Evolutionary conservation across 2,113 vertebrate species (phyloP).

Genomic region (Melanotaenia duboulayi): DNA sequence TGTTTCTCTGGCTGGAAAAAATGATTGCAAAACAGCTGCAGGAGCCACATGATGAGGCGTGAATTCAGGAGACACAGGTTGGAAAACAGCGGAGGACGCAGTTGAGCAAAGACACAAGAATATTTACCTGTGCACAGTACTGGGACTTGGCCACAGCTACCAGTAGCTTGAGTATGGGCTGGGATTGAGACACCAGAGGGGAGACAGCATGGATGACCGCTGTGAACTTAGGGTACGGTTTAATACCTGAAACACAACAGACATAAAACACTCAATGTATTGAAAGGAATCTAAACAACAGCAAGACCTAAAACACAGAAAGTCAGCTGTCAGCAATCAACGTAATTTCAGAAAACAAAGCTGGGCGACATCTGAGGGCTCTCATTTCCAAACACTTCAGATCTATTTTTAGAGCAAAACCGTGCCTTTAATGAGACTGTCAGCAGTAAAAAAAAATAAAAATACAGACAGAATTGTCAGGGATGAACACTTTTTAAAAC

Average conservation of each 20-base stretch:
- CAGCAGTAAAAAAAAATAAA: slow-evolving; percentile 31
- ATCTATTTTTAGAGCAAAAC: slow-evolving; percentile 25
- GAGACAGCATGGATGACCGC: slow-evolving; percentile 98
- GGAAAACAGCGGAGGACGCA: slow-evolving; percentile 10
- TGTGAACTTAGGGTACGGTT: slow-evolving; percentile 93
- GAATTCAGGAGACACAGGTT: slow-evolving; percentile 6
- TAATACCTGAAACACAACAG: slow-evolving; percentile 86
- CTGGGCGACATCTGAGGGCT: not conserved
- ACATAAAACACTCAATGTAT: slow-evolving; percentile 28
- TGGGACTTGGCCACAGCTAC: slow-evolving; percentile 96
- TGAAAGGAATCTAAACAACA: slow-evolving; percentile 2
- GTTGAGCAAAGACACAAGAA: slow-evolving; percentile 9
- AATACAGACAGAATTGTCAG: slow-evolving; percentile 31
- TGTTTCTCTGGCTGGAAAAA: slow-evolving; percentile 36
- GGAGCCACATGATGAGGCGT: not conserved
- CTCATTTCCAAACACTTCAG: slow-evolving; percentile 17
- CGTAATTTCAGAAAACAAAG: slow-evolving; percentile 7
- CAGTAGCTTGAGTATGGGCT: slow-evolving; percentile 98
- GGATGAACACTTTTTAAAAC: slow-evolving; percentile 30
- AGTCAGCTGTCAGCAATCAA: slow-evolving; percentile 14
- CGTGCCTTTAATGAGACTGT: slow-evolving; percentile 16
- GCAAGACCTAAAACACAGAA: not conserved
- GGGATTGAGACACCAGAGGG: slow-evolving; percentile 96
- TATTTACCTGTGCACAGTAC: slow-evolving; percentile 95
- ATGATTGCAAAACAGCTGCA: not conserved